Percentiles rank a stretch among this genome's conserved stretches.
phyloP scores from a whole-genome alignment of 64 coral and sea anemone genomes.

The Porites australiensis region DNA sequence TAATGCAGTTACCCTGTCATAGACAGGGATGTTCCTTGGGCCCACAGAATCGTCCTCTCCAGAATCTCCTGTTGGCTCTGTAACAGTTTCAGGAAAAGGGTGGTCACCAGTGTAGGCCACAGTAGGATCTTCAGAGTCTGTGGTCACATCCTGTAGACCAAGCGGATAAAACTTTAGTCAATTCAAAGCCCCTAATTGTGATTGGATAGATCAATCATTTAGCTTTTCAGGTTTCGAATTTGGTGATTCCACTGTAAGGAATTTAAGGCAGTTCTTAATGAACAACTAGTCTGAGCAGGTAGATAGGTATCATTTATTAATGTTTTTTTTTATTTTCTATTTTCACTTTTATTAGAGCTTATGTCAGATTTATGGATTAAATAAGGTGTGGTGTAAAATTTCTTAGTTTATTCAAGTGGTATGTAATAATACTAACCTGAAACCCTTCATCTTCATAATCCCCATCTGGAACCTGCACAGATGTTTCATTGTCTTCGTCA shows the following conservation, averaged over 20 bases:
- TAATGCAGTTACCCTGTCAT: conserved; percentile 1
- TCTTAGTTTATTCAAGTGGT: neutral
- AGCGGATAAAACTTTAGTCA: no score
- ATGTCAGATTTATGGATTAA: no score
- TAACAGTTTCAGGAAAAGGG: neutral
- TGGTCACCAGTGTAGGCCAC: neutral
- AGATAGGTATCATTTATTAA: no score
- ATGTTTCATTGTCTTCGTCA: neutral
- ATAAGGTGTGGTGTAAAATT: neutral
- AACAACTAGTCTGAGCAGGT: no score
- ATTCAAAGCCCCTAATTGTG: no score
- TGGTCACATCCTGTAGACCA: neutral
- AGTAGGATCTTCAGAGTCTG: conserved; percentile 12
- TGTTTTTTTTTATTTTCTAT: no score
- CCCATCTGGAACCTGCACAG: neutral
- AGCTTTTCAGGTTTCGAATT: no score
- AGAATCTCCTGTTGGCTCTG: neutral
- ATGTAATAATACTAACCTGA: conserved; percentile 11
- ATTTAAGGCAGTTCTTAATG: no score
- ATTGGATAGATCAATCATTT: no score
- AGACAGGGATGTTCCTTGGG: neutral
- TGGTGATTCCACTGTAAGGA: no score
- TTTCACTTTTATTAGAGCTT: neutral
- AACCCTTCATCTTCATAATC: conserved; percentile 36
- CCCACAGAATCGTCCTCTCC: neutral